Conservation (phyloP, 2,888 invertebrate species). For the Orgyia antiqua region DNA sequence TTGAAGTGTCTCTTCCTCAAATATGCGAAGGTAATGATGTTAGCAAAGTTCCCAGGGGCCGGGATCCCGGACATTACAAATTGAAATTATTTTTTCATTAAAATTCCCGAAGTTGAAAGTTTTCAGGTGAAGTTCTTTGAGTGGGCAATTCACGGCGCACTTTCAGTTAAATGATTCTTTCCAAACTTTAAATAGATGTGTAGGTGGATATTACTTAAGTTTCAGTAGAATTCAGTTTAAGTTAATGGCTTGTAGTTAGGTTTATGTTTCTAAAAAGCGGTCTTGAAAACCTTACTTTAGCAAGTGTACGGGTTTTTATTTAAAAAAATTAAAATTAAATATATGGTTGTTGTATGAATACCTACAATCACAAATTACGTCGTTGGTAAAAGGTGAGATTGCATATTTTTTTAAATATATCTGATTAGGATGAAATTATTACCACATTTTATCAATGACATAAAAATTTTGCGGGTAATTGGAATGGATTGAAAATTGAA, state of each 20-base stretch:
- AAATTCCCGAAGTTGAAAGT: constrained; percentile 51
- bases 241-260: constrained; percentile 18
- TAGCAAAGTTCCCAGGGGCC: constrained; percentile 37
- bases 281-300: too few species aligned
- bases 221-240: constrained; percentile 14
- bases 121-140: constrained; percentile 64
- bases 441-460: too few species aligned
- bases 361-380: too few species aligned
- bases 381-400: too few species aligned
- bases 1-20: constrained; percentile 51
- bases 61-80: constrained; percentile 48
- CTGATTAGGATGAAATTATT: too few species aligned
- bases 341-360: too few species aligned
- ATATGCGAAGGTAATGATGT: constrained; percentile 65
- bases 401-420: too few species aligned
- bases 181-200: constrained; percentile 34
- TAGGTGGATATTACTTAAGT: constrained; percentile 27
- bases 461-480: too few species aligned
- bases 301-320: too few species aligned
- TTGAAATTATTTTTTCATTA: constrained; percentile 78
- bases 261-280: too few species aligned
- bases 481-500: too few species aligned
- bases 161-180: constrained; percentile 48
- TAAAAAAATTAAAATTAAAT: too few species aligned
- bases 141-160: constrained; percentile 51